A percentile compares a stretch with the other conserved stretches of the same genome.
phyloP scores from a whole-genome alignment of 2,797 vertebrate genomes.

The Onychomys torridus region DNA sequence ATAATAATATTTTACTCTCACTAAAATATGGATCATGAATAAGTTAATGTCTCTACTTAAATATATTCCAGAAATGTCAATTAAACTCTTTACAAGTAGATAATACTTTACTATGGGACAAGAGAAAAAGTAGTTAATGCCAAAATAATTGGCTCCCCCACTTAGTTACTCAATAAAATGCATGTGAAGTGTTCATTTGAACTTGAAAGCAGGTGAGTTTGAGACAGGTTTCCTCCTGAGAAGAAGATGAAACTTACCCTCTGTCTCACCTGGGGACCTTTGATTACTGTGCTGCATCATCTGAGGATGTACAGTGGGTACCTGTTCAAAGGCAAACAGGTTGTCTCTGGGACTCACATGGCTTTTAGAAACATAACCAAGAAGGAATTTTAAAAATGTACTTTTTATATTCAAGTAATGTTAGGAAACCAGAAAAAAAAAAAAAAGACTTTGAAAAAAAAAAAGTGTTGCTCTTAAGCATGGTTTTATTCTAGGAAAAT shows the following conservation, averaged over 20 bases:
- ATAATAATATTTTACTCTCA: neutral
- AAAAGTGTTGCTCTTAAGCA: constrained; percentile 34
- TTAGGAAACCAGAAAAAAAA: neutral
- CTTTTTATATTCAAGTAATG: constrained; percentile 30
- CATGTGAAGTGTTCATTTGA: constrained; percentile 78
- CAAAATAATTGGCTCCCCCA: constrained; percentile 80
- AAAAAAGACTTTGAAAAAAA: constrained; percentile 5
- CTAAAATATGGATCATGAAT: neutral
- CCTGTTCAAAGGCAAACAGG: constrained; percentile 55
- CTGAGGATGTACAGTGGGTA: constrained; percentile 51
- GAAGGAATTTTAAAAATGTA: neutral
- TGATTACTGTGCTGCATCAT: constrained; percentile 78
- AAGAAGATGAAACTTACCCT: constrained; percentile 75
- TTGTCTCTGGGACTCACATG: constrained; percentile 51
- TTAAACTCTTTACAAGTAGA: constrained; percentile 77
- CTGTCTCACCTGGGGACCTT: constrained; percentile 73
- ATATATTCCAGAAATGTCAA: constrained; percentile 62
- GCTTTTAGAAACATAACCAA: constrained; percentile 49
- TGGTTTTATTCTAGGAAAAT: constrained; percentile 28
- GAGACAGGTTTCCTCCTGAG: constrained; percentile 75
- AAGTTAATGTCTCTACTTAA: constrained; percentile 46
- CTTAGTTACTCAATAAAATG: constrained; percentile 78
- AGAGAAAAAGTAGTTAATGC: constrained; percentile 73
- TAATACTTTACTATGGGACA: constrained; percentile 72
- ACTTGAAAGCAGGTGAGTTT: constrained; percentile 82